Evolutionary conservation across 2,797 vertebrate genomes (phyloP).

Genomic region (Gorsachius magnificus): DNA sequence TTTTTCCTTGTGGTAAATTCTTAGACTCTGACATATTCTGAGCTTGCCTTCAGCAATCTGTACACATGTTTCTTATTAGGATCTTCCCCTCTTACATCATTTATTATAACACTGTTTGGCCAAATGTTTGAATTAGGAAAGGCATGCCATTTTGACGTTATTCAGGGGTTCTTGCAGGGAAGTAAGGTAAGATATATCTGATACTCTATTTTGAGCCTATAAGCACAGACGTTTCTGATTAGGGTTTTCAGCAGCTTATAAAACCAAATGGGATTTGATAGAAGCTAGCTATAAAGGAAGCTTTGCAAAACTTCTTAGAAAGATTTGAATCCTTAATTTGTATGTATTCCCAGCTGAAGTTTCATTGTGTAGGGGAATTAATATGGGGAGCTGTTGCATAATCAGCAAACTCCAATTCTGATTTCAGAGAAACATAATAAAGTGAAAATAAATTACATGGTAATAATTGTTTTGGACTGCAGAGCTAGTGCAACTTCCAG

Average conservation of each 20-base stretch:
- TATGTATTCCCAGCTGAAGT: conserved; percentile 33
- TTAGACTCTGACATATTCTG: conserved; percentile 45
- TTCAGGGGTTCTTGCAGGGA: not conserved
- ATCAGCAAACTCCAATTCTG: conserved; percentile 6
- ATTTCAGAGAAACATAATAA: conserved; percentile 38
- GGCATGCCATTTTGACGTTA: not conserved
- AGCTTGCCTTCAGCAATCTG: conserved; percentile 37
- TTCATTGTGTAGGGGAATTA: conserved; percentile 34
- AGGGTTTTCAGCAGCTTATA: conserved; percentile 42
- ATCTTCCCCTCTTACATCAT: conserved; percentile 45
- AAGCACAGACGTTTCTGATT: conserved; percentile 24
- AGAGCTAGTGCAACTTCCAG: conserved; percentile 9
- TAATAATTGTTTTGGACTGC: conserved; percentile 53
- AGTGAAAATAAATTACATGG: conserved; percentile 50
- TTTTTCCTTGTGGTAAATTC: conserved; percentile 49
- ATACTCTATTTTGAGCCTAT: conserved; percentile 10
- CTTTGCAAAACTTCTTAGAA: conserved; percentile 38
- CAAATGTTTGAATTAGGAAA: conserved; percentile 25
- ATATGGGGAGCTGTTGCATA: conserved; percentile 16
- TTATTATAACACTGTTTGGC: conserved; percentile 41
- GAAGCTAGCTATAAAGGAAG: conserved; percentile 4
- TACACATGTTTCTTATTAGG: conserved; percentile 49
- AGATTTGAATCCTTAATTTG: conserved; percentile 46
- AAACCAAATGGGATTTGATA: conserved; percentile 45
- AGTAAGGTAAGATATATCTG: not conserved